Evolutionary conservation across 2,797 vertebrate species (phyloP).

Genomic region (Poeciliopsis infans): DNA sequence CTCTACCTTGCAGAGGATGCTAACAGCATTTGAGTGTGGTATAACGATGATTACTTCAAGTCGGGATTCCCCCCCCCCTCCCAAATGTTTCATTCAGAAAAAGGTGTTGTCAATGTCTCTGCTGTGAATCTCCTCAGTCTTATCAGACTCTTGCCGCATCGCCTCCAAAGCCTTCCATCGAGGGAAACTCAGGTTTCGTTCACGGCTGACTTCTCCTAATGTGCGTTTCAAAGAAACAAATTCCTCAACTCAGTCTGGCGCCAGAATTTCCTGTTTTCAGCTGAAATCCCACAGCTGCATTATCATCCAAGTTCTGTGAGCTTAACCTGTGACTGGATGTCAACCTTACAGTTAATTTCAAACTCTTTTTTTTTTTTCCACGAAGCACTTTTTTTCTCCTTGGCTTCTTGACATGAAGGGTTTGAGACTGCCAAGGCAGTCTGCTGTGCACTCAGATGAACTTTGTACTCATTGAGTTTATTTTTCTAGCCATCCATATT

Average conservation of each 20-base stretch:
- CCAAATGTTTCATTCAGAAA: background rate
- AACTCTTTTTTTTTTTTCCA: constrained; percentile 2
- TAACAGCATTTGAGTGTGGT: constrained; percentile 15
- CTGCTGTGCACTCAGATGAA: background rate
- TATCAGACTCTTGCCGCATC: constrained; percentile 42
- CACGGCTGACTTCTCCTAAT: constrained; percentile 53
- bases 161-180: constrained; percentile 13
- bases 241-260: constrained; percentile 64
- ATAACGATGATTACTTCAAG: background rate
- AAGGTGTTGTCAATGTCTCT: constrained; percentile 19
- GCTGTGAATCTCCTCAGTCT: constrained; percentile 28
- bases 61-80: background rate
- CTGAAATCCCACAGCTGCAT: constrained; percentile 63
- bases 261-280: constrained; percentile 78
- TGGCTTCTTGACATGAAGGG: constrained; percentile 19
- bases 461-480: background rate
- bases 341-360: constrained; percentile 38
- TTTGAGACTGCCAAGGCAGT: constrained; percentile 2
- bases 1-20: background rate
- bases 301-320: constrained; percentile 43
- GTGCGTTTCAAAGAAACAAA: constrained; percentile 58
- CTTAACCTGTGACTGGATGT: constrained; percentile 57
- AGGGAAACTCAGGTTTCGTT: constrained; percentile 45
- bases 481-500: background rate
- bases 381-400: background rate